A percentile compares a stretch with the other conserved stretches of the same genome.
phyloP scores from a whole-genome alignment of 2,888 invertebrate genomes.

The Pollenia amentaria region DNA sequence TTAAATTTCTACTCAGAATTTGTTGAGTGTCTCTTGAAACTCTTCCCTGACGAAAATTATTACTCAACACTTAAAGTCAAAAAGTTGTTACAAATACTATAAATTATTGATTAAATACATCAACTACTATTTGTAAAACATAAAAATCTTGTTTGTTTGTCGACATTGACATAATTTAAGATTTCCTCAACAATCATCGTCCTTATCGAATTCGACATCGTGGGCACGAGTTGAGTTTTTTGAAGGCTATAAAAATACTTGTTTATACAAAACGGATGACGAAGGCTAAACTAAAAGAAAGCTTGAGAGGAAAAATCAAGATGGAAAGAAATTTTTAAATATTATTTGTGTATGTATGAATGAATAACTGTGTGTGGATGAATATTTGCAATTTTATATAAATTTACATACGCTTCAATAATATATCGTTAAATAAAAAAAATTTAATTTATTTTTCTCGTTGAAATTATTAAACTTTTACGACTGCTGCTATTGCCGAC shows the following conservation, averaged over 20 bases:
- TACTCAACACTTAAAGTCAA: neutral
- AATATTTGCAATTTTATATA: neutral
- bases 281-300: conserved; percentile 19
- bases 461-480: conserved; percentile 61
- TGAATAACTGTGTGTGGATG: neutral
- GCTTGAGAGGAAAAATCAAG: conserved; percentile 7
- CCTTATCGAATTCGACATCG: neutral
- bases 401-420: neutral
- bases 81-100: neutral
- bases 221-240: neutral
- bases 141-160: neutral
- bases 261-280: conserved; percentile 1
- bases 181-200: neutral
- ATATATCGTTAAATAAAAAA: conserved; percentile 25
- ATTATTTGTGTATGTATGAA: conserved; percentile 7
- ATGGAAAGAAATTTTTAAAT: conserved; percentile 12
- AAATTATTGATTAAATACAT: too few relatives aligned
- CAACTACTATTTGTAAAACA: neutral
- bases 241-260: conserved; percentile 23
- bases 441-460: conserved; percentile 55
- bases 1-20: too few relatives aligned
- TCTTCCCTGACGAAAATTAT: too few relatives aligned
- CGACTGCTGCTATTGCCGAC: conserved; percentile 5
- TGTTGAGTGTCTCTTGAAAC: too few relatives aligned
- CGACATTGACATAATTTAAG: conserved; percentile 1